phyloP scores from a whole-genome alignment of 2,113 vertebrate species.

The Trachemys scripta region DNA sequence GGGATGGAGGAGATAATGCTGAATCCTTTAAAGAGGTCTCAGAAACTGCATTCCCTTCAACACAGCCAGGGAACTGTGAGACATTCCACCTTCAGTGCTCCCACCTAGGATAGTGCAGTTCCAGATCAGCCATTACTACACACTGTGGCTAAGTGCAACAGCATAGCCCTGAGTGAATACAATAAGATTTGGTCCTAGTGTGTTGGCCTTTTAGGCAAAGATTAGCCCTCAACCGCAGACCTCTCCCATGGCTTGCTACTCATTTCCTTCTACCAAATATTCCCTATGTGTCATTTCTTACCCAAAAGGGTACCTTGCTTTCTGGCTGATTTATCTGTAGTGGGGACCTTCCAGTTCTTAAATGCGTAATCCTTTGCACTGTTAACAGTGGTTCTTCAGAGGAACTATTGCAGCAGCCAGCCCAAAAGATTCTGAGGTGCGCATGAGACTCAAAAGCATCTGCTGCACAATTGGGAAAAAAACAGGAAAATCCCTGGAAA shows the following conservation, averaged over 20 bases:
- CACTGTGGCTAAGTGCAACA: accelerated
- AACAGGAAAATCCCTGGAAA: background rate
- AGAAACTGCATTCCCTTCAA: background rate
- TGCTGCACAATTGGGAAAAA: background rate
- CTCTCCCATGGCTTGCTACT: background rate
- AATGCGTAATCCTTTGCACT: background rate
- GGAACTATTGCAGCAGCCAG: background rate
- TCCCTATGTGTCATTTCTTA: background rate
- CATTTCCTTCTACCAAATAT: background rate
- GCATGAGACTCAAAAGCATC: background rate
- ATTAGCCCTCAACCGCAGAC: background rate
- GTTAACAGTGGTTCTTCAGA: background rate
- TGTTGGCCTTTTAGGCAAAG: background rate
- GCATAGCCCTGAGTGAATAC: background rate
- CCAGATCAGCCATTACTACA: background rate
- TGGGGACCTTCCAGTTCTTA: background rate
- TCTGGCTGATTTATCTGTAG: background rate
- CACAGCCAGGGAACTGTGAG: background rate
- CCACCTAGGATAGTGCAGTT: accelerated
- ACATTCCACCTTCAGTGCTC: background rate
- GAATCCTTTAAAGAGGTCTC: background rate
- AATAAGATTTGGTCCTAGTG: background rate
- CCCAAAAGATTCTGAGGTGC: background rate
- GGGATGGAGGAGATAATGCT: background rate
- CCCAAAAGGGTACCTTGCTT: background rate